Percentiles rank a stretch among this genome's conserved stretches.
These are phyloP conservation scores for Myiozetetes cayanensis DNA, from an alignment of 2,113 vertebrate genomes.

Conservation along the genomic window DNA sequence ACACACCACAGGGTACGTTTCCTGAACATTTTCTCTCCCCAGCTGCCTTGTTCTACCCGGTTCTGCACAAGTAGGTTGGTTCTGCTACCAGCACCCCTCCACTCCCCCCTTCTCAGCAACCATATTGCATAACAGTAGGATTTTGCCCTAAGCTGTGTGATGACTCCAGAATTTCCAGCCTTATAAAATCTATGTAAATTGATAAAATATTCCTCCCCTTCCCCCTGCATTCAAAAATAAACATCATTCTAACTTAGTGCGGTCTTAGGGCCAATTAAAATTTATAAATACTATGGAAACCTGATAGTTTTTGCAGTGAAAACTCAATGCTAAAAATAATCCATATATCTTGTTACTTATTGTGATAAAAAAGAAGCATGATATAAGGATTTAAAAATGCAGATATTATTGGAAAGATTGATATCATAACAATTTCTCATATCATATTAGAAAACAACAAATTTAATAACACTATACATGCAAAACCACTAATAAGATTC, in stretches of 20 bases:
- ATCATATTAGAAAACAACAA: conserved; percentile 48
- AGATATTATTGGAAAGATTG: conserved; percentile 60
- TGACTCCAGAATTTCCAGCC: background rate
- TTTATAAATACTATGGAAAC: background rate
- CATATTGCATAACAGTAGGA: conserved; percentile 15
- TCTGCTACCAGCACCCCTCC: background rate
- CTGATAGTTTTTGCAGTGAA: background rate
- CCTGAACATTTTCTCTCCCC: background rate
- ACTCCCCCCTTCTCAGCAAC: background rate
- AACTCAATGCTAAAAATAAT: conserved; percentile 50
- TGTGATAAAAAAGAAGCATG: background rate
- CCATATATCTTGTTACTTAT: conserved; percentile 21
- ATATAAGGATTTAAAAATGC: conserved; percentile 55
- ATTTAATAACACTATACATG: background rate
- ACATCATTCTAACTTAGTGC: background rate
- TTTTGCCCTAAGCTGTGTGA: conserved; percentile 19
- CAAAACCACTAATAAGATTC: background rate
- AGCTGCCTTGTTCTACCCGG: background rate
- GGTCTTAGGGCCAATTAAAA: conserved; percentile 14
- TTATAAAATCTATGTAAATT: background rate
- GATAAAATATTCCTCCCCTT: conserved; percentile 6
- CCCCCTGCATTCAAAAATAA: background rate
- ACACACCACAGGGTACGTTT: rapidly evolving
- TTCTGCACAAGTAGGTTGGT: background rate
- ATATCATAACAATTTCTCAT: conserved; percentile 42